Percentiles rank a stretch among this genome's conserved stretches.
phyloP scores from a whole-genome alignment of 2,888 invertebrate species.

The Lydus trimaculatus region DNA sequence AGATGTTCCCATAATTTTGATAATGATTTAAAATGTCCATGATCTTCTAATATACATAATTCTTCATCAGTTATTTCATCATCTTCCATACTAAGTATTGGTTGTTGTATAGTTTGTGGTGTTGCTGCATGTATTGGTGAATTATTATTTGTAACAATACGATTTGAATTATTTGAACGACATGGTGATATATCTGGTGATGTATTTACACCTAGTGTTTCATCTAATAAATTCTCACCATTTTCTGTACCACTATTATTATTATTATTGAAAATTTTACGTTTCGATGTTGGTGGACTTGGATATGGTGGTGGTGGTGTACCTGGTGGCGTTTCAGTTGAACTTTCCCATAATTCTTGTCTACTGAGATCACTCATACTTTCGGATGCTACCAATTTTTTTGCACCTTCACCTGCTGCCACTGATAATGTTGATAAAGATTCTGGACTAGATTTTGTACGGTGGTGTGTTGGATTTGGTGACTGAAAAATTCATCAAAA shows the following conservation, averaged over 20 bases:
- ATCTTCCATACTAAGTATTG: slow-evolving; percentile 95
- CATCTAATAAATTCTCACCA: slow-evolving; percentile 37
- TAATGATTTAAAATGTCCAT: slow-evolving; percentile 89
- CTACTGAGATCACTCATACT: slow-evolving; percentile 67
- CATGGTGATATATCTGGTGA: slow-evolving; percentile 57
- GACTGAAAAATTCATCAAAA: slow-evolving; percentile 47
- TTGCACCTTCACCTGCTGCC: slow-evolving; percentile 58
- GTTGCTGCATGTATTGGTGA: slow-evolving; percentile 59
- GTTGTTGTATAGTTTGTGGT: slow-evolving; percentile 68
- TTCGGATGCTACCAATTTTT: slow-evolving; percentile 66
- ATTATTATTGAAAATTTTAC: slow-evolving; percentile 43
- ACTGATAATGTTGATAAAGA: slow-evolving; percentile 58
- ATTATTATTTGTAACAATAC: slow-evolving; percentile 51
- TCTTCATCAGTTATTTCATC: slow-evolving; percentile 91
- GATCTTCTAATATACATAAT: slow-evolving; percentile 79
- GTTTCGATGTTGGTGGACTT: slow-evolving; percentile 54
- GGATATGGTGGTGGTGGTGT: slow-evolving; percentile 90
- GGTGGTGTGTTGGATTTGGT: slow-evolving; percentile 65
- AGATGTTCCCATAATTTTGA: slow-evolving; percentile 83
- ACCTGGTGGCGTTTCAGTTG: slow-evolving; percentile 58
- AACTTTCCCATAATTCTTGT: slow-evolving; percentile 59
- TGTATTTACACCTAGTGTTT: slow-evolving; percentile 49
- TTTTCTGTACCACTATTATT: slow-evolving; percentile 25
- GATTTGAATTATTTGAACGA: slow-evolving; percentile 43
- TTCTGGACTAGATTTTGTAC: slow-evolving; percentile 72